Percentiles rank a stretch among this genome's conserved stretches.
Conservation (phyloP, 2,113 vertebrate genomes). For the Oreochromis aureus region DNA sequence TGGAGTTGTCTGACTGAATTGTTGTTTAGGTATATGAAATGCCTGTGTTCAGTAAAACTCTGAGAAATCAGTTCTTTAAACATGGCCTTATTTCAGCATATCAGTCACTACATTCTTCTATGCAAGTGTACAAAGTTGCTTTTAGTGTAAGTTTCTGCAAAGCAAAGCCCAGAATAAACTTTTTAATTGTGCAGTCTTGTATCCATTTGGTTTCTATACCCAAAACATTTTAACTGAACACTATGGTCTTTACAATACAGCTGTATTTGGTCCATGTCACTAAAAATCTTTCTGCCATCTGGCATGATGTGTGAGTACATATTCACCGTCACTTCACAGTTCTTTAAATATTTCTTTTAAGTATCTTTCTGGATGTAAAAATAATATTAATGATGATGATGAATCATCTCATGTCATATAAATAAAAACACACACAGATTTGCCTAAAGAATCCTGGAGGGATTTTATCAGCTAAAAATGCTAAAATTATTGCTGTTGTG, state of each 20-base stretch:
- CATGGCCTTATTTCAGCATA: neutral
- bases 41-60: neutral
- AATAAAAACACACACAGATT: conserved; percentile 6
- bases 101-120: neutral
- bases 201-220: neutral
- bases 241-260: neutral
- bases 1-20: neutral
- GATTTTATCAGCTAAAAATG: neutral
- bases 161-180: neutral
- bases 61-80: neutral
- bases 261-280: neutral
- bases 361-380: neutral
- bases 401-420: neutral
- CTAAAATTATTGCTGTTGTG: neutral
- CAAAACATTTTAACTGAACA: neutral
- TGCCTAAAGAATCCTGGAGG: neutral
- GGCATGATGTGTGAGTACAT: neutral
- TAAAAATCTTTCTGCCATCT: neutral
- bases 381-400: neutral
- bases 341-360: neutral
- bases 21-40: neutral
- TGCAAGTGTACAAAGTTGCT: neutral
- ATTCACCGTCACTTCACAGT: neutral
- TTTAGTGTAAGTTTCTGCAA: neutral
- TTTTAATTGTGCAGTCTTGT: neutral